Percentiles rank a stretch among this genome's conserved stretches.
phyloP scores from a whole-genome alignment of 2,888 invertebrate species.

The Hemithea aestivaria region DNA sequence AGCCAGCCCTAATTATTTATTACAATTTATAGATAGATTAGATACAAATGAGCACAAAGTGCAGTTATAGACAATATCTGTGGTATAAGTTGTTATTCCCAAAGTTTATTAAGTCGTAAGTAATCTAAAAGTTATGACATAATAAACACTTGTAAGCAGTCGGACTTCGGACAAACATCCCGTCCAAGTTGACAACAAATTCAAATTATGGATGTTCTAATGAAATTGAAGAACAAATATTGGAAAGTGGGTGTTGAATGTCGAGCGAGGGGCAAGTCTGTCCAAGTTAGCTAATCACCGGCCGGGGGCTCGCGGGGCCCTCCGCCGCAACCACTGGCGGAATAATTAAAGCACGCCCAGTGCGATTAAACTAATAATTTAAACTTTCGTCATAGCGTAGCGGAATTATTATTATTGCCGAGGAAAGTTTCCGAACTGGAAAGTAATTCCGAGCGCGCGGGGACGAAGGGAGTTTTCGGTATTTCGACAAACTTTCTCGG shows the following conservation, averaged over 20 bases:
- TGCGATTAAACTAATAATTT: slow-evolving; percentile 76
- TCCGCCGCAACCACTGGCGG: slow-evolving; percentile 23
- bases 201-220: slow-evolving; percentile 46
- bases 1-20: no score
- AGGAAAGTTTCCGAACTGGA: slow-evolving; percentile 69
- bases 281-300: slow-evolving; percentile 50
- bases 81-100: no score
- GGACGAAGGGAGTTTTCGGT: slow-evolving; percentile 51
- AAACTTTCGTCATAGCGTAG: slow-evolving; percentile 72
- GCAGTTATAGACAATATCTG: no score
- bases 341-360: slow-evolving; percentile 68
- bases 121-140: no score
- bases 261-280: slow-evolving; percentile 34
- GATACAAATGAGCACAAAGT: no score
- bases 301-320: slow-evolving; percentile 34
- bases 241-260: slow-evolving; percentile 32
- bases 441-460: slow-evolving; percentile 62
- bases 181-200: slow-evolving; percentile 36
- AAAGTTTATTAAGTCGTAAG: no score
- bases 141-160: no score
- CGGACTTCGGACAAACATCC: slow-evolving; percentile 29
- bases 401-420: slow-evolving; percentile 73
- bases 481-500: slow-evolving; percentile 62
- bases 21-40: no score
- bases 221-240: slow-evolving; percentile 53